Evolutionary conservation across 2,888 invertebrate species (phyloP).

Genomic region (Periphyllus acericola): DNA sequence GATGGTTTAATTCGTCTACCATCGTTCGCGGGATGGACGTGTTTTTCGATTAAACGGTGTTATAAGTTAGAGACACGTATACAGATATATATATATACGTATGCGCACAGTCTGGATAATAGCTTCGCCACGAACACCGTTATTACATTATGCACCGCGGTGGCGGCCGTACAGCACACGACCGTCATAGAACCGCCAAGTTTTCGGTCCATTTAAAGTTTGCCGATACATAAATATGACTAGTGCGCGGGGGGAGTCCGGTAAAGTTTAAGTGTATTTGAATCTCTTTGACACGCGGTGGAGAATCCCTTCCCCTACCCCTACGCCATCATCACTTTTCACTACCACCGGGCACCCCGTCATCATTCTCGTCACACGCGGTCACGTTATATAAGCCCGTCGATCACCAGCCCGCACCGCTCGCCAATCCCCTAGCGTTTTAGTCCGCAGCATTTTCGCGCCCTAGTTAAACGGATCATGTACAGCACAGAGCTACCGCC

Average conservation of each 20-base stretch:
- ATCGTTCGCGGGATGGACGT: not conserved
- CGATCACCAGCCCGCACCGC: not conserved
- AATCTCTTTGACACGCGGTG: conserved; percentile 31
- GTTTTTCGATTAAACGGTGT: conserved; percentile 26
- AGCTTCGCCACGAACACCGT: conserved; percentile 45
- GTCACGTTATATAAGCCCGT: not conserved
- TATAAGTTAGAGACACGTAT: conserved; percentile 5
- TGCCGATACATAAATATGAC: conserved; percentile 14
- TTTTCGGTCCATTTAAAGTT: conserved; percentile 60
- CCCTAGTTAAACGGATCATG: conserved; percentile 13
- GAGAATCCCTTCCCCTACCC: not conserved
- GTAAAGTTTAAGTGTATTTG: conserved; percentile 46
- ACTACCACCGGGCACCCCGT: not conserved
- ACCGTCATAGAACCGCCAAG: conserved; percentile 23
- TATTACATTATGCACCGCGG: conserved; percentile 47
- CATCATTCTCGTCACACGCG: not conserved
- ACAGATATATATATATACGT: not conserved
- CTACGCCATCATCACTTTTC: too few relatives aligned
- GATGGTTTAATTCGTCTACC: conserved; percentile 7
- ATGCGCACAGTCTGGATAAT: conserved; percentile 3
- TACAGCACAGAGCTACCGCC: not conserved
- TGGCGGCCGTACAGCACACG: not conserved
- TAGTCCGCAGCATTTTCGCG: not conserved
- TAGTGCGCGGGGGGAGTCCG: not conserved
- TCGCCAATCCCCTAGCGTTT: too few relatives aligned